phyloP scores from a whole-genome alignment of 2,113 vertebrate species.

The Silurus asotus region DNA sequence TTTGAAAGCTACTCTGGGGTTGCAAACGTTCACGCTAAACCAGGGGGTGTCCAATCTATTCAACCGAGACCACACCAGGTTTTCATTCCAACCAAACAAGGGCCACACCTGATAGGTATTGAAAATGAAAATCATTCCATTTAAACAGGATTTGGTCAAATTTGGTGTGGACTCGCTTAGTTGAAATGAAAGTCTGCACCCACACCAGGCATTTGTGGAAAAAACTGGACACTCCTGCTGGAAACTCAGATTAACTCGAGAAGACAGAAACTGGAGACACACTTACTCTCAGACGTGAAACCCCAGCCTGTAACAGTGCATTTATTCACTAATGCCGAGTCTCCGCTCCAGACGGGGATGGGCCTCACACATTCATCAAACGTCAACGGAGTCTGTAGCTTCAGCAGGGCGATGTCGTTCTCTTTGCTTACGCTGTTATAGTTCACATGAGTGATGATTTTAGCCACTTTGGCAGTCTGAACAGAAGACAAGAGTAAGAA shows the following conservation, averaged over 20 bases:
- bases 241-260: too few species aligned
- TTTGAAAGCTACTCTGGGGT: background rate
- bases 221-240: too few species aligned
- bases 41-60: too few species aligned
- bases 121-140: too few species aligned
- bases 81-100: too few species aligned
- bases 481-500: background rate
- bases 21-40: background rate
- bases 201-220: too few species aligned
- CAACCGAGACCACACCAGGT: too few species aligned
- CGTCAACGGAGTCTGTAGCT: constrained; percentile 59
- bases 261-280: background rate
- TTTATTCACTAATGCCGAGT: constrained; percentile 23
- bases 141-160: too few species aligned
- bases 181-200: too few species aligned
- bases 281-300: constrained; percentile 66
- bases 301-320: constrained; percentile 76
- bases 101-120: too few species aligned
- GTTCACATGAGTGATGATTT: constrained; percentile 56
- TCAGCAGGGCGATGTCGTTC: constrained; percentile 67
- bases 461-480: constrained; percentile 55
- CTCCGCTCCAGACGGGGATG: constrained; percentile 57
- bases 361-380: constrained; percentile 64
- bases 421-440: constrained; percentile 62
- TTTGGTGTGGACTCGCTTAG: too few species aligned